Evolutionary conservation across 1,140 invertebrate genomes (phyloP), one percentile per base, ranked within the genome.

Genomic region (Drosophila sp.): DNA sequence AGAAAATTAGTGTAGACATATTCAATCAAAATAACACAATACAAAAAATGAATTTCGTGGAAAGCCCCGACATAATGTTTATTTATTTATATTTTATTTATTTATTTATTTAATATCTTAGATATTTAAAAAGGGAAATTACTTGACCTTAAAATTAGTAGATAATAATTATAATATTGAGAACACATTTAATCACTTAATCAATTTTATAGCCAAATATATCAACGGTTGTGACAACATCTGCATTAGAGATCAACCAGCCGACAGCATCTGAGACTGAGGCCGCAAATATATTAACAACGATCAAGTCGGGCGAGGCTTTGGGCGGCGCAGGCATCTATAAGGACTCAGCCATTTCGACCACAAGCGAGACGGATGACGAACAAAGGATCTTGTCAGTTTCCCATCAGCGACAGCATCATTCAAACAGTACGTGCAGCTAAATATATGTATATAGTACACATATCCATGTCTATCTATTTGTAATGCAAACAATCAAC

Each of bases 221-320:
- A 6, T 7, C 29, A 3, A 38, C 16, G 9, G 4, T 54, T 9
- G 57, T 69, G 7, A 64, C 48, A 21, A 59, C 70, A 21, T 59
- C 53, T 16, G 36, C 18, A 7, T 7, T 13, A 7, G 53, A 75
- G 6, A 34, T 13, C 2, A 72, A 64, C 14, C 72, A 73, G 16
- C 72, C 80, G 9, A 86, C 72, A 7, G 57, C 76, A 21, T 83
- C 76, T 0, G 90, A 91, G 40, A 91, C 84, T 8, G 90, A 91
- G 66, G 89, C 89, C 0, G 90, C 90, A 1, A 80, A 84, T 41
- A 91, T 91, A 64, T 46, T 91, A 21, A 91, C 90, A 8, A 90
- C 63, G 4, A 91, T 91, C 2, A 91, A 91, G 66, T 81, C 79
- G 8, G 84, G 79, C 2, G 89, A 91, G 7, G 40, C 58, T 13